Conservation (phyloP, 2,888 invertebrate species). For the Drosophila algonquin region DNA sequence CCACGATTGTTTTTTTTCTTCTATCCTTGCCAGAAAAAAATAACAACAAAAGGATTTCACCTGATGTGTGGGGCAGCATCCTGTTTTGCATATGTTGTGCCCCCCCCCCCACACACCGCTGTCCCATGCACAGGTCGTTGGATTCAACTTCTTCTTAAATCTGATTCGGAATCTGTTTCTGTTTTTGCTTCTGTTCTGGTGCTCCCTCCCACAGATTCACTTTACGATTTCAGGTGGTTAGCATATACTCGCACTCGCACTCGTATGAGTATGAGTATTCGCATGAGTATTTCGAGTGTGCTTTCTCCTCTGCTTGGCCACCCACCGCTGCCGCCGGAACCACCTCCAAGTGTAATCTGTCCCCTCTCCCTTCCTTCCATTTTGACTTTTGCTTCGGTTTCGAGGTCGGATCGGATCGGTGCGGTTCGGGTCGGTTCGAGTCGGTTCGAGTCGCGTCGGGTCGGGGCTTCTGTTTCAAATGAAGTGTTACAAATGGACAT, state of each 20-base stretch:
- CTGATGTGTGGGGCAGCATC: conserved; percentile 18
- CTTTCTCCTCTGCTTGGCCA: conserved; percentile 11
- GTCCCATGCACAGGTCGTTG: background rate
- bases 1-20: background rate
- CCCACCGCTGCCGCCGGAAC: background rate
- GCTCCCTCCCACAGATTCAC: background rate
- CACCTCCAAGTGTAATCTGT: conserved; percentile 8
- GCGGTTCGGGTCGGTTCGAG: background rate
- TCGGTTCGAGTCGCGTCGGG: background rate
- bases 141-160: background rate
- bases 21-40: background rate
- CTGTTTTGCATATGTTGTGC: conserved; percentile 41
- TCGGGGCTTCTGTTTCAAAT: conserved; percentile 69
- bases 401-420: conserved; percentile 16
- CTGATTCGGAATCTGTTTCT: background rate
- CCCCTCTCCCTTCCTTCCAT: background rate
- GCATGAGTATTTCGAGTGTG: conserved; percentile 10
- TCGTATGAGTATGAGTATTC: background rate
- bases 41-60: conserved; percentile 12
- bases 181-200: background rate
- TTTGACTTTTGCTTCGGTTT: conserved; percentile 20
- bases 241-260: background rate
- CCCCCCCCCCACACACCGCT: background rate
- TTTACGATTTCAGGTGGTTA: conserved; percentile 34
- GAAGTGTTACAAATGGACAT: conserved; percentile 75